Base-by-base conservation (phyloP, 1,140 invertebrate genomes). In the Antheraea pernyi region DNA sequence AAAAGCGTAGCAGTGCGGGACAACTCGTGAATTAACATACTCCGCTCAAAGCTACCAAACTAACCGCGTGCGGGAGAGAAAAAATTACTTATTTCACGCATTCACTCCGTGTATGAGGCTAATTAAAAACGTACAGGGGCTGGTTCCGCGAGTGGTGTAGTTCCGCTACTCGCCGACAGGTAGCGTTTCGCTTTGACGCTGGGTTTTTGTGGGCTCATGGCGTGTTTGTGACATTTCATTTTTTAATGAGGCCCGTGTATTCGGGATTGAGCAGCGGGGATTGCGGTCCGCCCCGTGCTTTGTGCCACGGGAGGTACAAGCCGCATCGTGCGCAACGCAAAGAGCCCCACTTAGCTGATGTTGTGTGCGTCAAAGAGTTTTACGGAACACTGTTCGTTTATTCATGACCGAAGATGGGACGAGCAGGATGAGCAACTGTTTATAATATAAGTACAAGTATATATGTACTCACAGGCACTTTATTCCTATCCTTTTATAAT, bases 41-140 rank as follows among this genome's bases (percentile, higher is more conserved):
- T 91, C 82, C 80, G 80, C 82, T 89, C 86, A 92, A 92, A 92
- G 89, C 84, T 78, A 83, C 80, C 81, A 86, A 89, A 89, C 90
- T 88, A 89, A 89, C 84, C 85, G 83, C 79, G 72, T 81, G 84
- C 75, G 80, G 80, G 79, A 83, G 81, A 84, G 86, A 88, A 88
- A 91, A 85, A 83, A 82, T 84, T 83, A 84, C 85, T 82, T 86
- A 84, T 88, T 89, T 85, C 79, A 90, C 88, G 85, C 86, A 92
- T 92, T 92, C 88, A 91, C 69, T 81, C 79, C 74, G 68, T 87
- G 86, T 89, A 92, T 90, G 84, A 75, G 76, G 88, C 87, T 89
- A 92, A 92, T 92, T 91, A 91, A 91, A 91, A 91, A 89, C 86
- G 86, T 84, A 91, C 88, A 89, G 87, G 88, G 87, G 83, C 73